Evolutionary conservation across 2,797 vertebrate species (phyloP).

Genomic region (Tangara arthus): DNA sequence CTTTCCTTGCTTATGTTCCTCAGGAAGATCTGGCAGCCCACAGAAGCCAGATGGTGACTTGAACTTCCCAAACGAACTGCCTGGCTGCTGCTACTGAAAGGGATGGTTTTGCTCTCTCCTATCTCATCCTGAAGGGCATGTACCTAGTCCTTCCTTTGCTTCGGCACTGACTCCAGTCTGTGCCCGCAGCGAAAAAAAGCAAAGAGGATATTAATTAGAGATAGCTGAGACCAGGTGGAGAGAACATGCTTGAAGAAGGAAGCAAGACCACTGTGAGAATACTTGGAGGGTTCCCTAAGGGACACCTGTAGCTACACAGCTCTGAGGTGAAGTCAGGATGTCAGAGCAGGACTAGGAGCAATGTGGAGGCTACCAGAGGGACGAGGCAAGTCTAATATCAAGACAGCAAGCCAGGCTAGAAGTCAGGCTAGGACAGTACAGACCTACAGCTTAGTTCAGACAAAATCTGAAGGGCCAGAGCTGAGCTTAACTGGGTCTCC

Average conservation of each 20-base stretch:
- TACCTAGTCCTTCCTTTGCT: not conserved
- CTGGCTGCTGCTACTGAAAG: not conserved
- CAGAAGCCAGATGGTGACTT: conserved; percentile 29
- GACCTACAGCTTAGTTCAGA: not conserved
- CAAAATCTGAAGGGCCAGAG: not conserved
- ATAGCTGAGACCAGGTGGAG: not conserved
- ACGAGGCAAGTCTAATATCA: not conserved
- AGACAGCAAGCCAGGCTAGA: not conserved
- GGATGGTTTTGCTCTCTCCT: not conserved
- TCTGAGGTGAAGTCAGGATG: not conserved
- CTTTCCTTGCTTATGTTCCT: not conserved
- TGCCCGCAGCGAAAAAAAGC: not conserved
- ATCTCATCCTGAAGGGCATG: not conserved
- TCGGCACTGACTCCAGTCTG: not conserved
- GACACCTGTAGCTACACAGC: not conserved
- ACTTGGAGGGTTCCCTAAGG: not conserved
- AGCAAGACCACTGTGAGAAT: not conserved
- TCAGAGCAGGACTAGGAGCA: not conserved
- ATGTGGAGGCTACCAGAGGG: not conserved
- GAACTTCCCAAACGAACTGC: not conserved
- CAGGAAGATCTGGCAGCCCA: conserved; percentile 2
- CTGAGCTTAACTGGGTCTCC: not conserved
- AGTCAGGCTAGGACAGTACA: not conserved
- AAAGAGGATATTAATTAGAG: not conserved
- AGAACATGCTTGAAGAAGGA: not conserved